A percentile compares a stretch with the other conserved stretches of the same genome.
Conservation (phyloP, 2,113 vertebrate species). For the Ceratotherium simum region DNA sequence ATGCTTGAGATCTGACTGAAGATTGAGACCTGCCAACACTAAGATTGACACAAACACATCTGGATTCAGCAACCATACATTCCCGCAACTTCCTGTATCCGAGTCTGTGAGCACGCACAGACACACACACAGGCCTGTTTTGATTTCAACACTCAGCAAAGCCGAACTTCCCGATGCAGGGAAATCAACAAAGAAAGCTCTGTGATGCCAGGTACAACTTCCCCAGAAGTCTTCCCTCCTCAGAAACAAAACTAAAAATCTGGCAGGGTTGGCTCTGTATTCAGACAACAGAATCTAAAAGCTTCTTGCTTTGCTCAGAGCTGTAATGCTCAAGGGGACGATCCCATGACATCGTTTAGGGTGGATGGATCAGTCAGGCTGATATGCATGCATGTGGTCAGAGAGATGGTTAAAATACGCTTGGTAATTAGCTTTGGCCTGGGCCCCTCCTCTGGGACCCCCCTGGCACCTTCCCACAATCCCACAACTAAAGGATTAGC, state of each 20-base stretch:
- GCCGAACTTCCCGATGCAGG: background rate
- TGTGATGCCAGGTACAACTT: background rate
- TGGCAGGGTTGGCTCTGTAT: background rate
- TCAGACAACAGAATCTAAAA: background rate
- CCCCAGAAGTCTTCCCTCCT: background rate
- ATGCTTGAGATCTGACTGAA: background rate
- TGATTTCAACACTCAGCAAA: background rate
- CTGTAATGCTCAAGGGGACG: background rate
- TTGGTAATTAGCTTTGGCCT: background rate
- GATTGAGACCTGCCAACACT: background rate
- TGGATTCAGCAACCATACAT: too few species aligned
- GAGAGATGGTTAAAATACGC: background rate
- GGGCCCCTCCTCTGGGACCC: background rate
- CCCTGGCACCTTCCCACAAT: background rate
- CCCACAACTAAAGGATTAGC: background rate
- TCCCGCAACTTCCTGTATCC: rapidly evolving
- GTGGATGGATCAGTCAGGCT: background rate
- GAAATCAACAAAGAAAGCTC: background rate
- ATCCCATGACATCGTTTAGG: background rate
- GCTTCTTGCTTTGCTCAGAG: background rate
- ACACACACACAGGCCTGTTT: background rate
- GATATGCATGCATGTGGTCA: background rate
- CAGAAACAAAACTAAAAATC: background rate
- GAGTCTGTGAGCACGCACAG: background rate
- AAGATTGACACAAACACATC: background rate